phyloP scores from a whole-genome alignment of 2,113 vertebrate species.

The Cyprinodon variegatus region DNA sequence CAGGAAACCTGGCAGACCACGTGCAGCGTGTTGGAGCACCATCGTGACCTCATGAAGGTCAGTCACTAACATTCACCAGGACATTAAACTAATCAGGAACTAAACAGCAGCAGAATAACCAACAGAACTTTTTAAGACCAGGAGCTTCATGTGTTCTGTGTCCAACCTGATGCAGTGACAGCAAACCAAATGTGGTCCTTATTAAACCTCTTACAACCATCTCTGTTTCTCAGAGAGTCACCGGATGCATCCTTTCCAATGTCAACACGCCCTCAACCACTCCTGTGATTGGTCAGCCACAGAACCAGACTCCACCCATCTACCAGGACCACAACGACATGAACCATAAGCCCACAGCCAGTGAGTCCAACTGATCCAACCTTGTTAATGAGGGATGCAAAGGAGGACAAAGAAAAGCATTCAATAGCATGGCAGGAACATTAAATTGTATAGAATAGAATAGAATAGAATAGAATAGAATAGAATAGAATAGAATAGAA shows the following conservation, averaged over 20 bases:
- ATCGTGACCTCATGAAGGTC: constrained; percentile 97
- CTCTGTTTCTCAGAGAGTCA: constrained; percentile 87
- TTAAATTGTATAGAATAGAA: neutral
- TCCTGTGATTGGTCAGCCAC: constrained; percentile 94
- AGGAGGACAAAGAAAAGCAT: too few species aligned
- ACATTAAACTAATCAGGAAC: neutral
- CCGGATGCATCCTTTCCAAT: constrained; percentile 97
- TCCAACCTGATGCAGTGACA: neutral
- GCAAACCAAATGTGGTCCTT: neutral
- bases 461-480: neutral
- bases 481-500: neutral
- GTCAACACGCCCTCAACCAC: constrained; percentile 96
- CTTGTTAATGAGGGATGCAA: too few species aligned
- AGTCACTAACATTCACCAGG: neutral
- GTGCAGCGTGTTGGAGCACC: constrained; percentile 96
- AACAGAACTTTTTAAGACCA: neutral
- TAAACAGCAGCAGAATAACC: neutral
- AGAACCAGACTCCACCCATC: constrained; percentile 87
- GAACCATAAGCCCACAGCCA: constrained; percentile 86
- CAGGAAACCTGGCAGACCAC: constrained; percentile 99
- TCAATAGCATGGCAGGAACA: neutral
- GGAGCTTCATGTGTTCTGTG: too few species aligned
- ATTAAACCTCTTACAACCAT: neutral
- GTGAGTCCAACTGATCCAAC: constrained; percentile 70
- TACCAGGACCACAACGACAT: constrained; percentile 89